Base-by-base conservation (phyloP, 1,140 invertebrate species). In the Drosophila tani region DNA sequence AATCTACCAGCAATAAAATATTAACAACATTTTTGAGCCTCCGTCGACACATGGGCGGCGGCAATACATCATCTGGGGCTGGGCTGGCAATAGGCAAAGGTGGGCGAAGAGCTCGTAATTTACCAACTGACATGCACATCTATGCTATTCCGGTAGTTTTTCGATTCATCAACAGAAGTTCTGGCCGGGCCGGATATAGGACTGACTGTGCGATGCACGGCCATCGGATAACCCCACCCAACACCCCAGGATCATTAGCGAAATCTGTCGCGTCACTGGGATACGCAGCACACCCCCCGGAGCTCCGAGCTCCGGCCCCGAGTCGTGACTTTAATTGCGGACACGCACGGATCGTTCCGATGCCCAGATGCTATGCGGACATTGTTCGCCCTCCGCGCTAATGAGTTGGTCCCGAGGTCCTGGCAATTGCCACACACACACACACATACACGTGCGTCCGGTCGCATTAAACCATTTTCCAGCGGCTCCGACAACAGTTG, bases 221-320 rank as follows among this genome's bases (percentile, higher is more conserved):
- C 74, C 56, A 68, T 35, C 24, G 40, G 45, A 29, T 38, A 38
- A 14, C 47, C 35, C 21, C 40, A 15, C 19, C 35, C 27, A 6
- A 29, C 27, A 24, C 49, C 15, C 14, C 40, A 29, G 27, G 46
- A 64, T 77, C 75, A 77, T 77, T 77, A 77, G 74, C 74, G 75
- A 77, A 77, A 77, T 77, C 75, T 77, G 74, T 53, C 74, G n/a
- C 63, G 75, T 77, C 75, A 77, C 57, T 77, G 64, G 63, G 63
- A 41, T 53, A 43, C 24, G 21, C 21, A 75, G 38, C n/a, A 24
- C 29, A 40, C 40, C 32, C 64, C 32, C 14, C 12, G 17, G 9
- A 8, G 8, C 4, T 5, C 29, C 17, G 32, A 17, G 5, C 38
- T 35, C 32, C 53, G 9, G 53, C 51, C 49, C 62, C n/a, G 11